Evolutionary conservation across 2,113 vertebrate genomes (phyloP).

Genomic region (Perca flavescens): DNA sequence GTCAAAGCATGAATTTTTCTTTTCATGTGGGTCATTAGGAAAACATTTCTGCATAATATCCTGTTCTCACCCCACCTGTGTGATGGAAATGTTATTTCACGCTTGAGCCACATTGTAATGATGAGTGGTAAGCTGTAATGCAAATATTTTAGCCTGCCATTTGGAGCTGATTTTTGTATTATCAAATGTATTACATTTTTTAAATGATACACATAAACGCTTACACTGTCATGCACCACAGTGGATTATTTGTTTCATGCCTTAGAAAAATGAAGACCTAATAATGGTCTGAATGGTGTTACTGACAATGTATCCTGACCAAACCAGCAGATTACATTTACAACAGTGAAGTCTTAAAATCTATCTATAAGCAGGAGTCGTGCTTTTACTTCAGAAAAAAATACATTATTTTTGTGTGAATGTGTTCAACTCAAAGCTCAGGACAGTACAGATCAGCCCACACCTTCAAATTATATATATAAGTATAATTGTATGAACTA

Average conservation of each 20-base stretch:
- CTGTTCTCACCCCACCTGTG: background rate
- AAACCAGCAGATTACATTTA: background rate
- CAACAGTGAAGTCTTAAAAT: background rate
- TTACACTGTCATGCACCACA: background rate
- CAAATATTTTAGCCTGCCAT: background rate
- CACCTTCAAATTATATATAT: background rate
- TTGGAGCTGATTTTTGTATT: background rate
- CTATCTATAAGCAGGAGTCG: background rate
- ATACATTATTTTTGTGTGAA: background rate
- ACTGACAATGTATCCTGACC: background rate
- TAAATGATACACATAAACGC: background rate
- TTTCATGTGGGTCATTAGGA: background rate
- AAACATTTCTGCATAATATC: background rate
- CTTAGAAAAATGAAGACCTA: background rate
- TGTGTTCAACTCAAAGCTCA: too few relatives aligned
- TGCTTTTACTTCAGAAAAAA: background rate
- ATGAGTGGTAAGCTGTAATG: background rate
- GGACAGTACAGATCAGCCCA: background rate
- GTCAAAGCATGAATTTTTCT: background rate
- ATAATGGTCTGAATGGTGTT: background rate
- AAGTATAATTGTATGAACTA: conserved; percentile 5
- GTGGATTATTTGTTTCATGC: background rate
- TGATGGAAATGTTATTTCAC: conserved; percentile 28
- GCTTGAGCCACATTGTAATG: conserved; percentile 10
- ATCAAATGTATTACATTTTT: background rate